These are phyloP conservation scores for Halesus radiatus DNA, from an alignment of 1,140 invertebrate genomes.

Conservation along the genomic window DNA sequence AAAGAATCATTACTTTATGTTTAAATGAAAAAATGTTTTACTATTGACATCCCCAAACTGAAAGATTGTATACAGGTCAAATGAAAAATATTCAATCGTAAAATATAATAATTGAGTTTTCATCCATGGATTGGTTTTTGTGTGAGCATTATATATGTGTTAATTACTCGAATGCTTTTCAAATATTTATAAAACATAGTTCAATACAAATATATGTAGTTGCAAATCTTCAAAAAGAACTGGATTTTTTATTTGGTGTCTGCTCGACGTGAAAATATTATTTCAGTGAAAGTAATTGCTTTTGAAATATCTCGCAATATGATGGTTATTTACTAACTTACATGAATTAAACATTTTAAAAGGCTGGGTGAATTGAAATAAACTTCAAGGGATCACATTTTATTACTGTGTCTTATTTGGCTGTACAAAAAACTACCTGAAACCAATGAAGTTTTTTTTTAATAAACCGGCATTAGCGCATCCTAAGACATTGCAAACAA, in stretches of 20 bases:
- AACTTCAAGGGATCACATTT: conserved; percentile 35
- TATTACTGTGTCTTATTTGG: conserved; percentile 38
- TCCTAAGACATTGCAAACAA: too few species aligned
- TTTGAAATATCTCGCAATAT: neutral
- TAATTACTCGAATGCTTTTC: conserved; percentile 21
- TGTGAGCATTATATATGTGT: neutral
- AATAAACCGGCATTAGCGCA: too few species aligned
- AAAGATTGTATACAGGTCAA: too few species aligned
- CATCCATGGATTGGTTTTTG: neutral
- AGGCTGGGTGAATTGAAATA: conserved; percentile 41
- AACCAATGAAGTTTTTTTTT: too few species aligned
- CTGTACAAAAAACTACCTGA: neutral
- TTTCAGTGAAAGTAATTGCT: neutral
- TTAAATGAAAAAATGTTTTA: too few species aligned
- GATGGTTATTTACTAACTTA: neutral
- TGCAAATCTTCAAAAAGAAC: conserved; percentile 30
- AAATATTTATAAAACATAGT: conserved; percentile 27
- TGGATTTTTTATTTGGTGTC: conserved; percentile 43
- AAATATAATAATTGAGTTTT: neutral
- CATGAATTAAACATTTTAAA: conserved; percentile 23
- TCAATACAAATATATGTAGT: conserved; percentile 39
- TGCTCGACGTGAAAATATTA: neutral
- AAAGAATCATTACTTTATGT: too few species aligned
- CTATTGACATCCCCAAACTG: too few species aligned
- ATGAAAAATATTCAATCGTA: too few species aligned